Percentiles rank a stretch among this genome's conserved stretches.
Conservation (phyloP, 2,113 vertebrate genomes). For the Engraulis encrasicolus region DNA sequence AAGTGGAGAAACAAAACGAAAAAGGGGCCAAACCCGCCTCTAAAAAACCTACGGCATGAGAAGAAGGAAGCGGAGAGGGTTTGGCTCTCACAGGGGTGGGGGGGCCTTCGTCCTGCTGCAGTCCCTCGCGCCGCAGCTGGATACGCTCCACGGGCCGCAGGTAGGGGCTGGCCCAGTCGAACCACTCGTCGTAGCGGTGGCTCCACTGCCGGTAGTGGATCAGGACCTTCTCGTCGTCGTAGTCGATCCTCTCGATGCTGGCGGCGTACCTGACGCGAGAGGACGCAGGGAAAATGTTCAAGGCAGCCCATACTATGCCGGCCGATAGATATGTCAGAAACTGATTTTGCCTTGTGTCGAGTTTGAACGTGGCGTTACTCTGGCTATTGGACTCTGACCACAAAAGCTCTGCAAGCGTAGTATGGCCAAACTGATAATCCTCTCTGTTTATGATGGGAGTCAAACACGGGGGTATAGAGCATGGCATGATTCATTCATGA, state of each 20-base stretch:
- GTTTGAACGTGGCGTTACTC: too few relatives aligned
- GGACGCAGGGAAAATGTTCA: neutral
- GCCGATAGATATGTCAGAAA: too few relatives aligned
- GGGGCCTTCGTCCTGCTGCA: constrained; percentile 83
- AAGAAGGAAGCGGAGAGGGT: neutral
- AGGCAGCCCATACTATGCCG: too few relatives aligned
- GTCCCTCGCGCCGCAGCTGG: constrained; percentile 89
- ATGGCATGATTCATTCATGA: too few relatives aligned
- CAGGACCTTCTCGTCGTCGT: constrained; percentile 89
- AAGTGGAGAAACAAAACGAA: neutral
- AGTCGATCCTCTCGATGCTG: constrained; percentile 94
- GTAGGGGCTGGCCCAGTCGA: constrained; percentile 92
- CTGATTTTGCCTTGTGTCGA: too few relatives aligned
- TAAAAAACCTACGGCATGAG: constrained; percentile 19
- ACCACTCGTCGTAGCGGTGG: constrained; percentile 95
- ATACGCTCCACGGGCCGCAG: constrained; percentile 91
- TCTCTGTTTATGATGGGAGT: too few relatives aligned
- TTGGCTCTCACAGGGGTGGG: constrained; percentile 81
- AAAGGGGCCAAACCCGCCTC: neutral
- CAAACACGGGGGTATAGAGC: too few relatives aligned
- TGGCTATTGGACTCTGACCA: too few relatives aligned
- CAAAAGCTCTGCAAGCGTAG: too few relatives aligned
- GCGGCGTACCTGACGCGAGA: constrained; percentile 87
- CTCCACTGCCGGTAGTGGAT: constrained; percentile 97
- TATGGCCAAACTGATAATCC: too few relatives aligned